A percentile compares a stretch with the other conserved stretches of the same genome.
phyloP scores from a whole-genome alignment of 2,888 invertebrate genomes.

The Archaeoteleia sp. region DNA sequence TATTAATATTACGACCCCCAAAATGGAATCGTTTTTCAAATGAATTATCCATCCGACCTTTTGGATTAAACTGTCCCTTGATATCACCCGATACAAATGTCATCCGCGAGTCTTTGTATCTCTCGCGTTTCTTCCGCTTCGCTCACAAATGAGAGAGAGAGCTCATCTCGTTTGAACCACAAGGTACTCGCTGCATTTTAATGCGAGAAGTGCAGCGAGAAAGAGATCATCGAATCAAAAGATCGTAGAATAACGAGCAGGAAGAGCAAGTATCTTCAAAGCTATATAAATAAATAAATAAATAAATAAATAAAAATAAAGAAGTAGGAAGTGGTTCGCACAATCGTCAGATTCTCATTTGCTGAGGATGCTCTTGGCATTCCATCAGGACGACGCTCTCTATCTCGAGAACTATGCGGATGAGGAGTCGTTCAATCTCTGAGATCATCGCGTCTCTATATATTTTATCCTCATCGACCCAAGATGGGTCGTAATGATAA shows the following conservation, averaged over 20 bases:
- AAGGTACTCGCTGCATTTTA: neutral
- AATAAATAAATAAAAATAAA: neutral
- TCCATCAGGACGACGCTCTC: conserved; percentile 2
- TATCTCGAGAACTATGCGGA: conserved; percentile 3
- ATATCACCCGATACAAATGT: conserved; percentile 10
- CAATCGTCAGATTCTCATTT: conserved; percentile 6
- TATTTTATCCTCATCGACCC: conserved; percentile 13
- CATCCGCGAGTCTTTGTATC: neutral
- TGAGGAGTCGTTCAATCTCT: conserved; percentile 17
- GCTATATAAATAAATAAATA: neutral
- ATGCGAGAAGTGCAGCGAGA: neutral
- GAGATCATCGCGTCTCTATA: conserved; percentile 15
- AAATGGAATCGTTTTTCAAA: conserved; percentile 7
- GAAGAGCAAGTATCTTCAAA: neutral
- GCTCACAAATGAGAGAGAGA: neutral
- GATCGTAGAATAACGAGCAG: neutral
- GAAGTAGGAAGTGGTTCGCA: neutral
- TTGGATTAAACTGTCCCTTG: conserved; percentile 2
- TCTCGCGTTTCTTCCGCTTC: conserved; percentile 8
- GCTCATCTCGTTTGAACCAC: neutral
- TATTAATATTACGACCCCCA: no score
- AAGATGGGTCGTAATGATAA: conserved; percentile 6
- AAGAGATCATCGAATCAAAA: neutral
- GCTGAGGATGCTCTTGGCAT: neutral
- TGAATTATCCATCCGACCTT: conserved; percentile 14